Evolutionary conservation across 2,888 invertebrate genomes (phyloP).

Genomic region (Caenorhabditis virilis): DNA sequence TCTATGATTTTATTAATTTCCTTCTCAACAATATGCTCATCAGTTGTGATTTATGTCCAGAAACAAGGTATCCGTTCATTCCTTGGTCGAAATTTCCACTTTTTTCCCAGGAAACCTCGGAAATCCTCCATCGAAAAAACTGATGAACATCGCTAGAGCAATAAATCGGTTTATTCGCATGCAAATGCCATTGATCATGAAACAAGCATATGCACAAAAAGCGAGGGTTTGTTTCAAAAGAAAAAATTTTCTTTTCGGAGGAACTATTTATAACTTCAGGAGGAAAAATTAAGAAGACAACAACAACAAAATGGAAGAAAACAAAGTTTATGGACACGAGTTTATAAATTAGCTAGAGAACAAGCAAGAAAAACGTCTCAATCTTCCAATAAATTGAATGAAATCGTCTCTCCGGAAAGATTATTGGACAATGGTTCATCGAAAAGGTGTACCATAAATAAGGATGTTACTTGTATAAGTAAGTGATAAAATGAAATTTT

Average conservation of each 20-base stretch:
- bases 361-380: constrained; percentile 41
- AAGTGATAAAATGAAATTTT: too few species aligned
- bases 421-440: constrained; percentile 21
- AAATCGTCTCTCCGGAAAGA: constrained; percentile 31
- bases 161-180: constrained; percentile 57
- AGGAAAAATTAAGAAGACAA: constrained; percentile 48
- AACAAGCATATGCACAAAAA: constrained; percentile 63
- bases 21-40: constrained; percentile 71
- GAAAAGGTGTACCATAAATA: constrained; percentile 41
- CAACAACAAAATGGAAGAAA: constrained; percentile 45
- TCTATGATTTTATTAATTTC: constrained; percentile 71
- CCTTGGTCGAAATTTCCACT: background rate
- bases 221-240: constrained; percentile 49
- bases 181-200: constrained; percentile 65
- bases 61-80: constrained; percentile 55
- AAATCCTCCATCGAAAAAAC: constrained; percentile 54
- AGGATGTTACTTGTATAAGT: constrained; percentile 44
- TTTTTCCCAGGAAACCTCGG: constrained; percentile 54
- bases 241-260: constrained; percentile 1
- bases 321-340: constrained; percentile 53
- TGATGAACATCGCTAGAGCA: constrained; percentile 57
- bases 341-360: constrained; percentile 44
- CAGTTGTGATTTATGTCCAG: constrained; percentile 71
- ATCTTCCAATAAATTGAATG: constrained; percentile 34
- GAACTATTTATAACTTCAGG: constrained; percentile 13